A percentile compares a stretch with the other conserved stretches of the same genome.
Conservation (phyloP, 2,888 invertebrate genomes). For the Myopa testacea region DNA sequence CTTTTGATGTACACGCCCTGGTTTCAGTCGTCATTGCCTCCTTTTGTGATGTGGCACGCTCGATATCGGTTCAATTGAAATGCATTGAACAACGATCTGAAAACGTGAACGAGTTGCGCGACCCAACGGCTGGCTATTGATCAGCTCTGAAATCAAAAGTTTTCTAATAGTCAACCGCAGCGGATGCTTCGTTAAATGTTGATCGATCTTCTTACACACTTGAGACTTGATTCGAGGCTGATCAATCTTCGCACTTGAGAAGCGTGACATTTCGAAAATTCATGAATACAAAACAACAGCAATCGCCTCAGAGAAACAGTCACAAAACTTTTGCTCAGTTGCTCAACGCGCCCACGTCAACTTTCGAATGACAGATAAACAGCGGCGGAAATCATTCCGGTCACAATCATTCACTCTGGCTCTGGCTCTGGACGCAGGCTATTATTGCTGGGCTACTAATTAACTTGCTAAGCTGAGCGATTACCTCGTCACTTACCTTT, state of each 20-base stretch:
- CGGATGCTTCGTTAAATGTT: slow-evolving; percentile 24
- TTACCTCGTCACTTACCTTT: slow-evolving; percentile 73
- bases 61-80: slow-evolving; percentile 14
- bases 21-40: slow-evolving; percentile 29
- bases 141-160: slow-evolving; percentile 65
- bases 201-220: slow-evolving; percentile 13
- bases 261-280: slow-evolving; percentile 52
- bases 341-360: slow-evolving; percentile 4
- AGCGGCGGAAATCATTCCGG: background rate
- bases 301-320: slow-evolving; percentile 40
- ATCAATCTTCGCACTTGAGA: slow-evolving; percentile 55
- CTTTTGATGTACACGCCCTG: slow-evolving; percentile 49
- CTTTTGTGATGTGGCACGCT: background rate
- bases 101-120: too few relatives aligned
- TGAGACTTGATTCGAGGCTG: slow-evolving; percentile 44
- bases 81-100: slow-evolving; percentile 16
- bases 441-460: background rate
- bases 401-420: background rate
- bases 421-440: background rate
- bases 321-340: slow-evolving; percentile 28
- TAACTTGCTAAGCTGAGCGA: too few relatives aligned
- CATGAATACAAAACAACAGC: slow-evolving; percentile 1
- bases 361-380: background rate
- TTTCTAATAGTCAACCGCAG: slow-evolving; percentile 49
- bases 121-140: slow-evolving; percentile 51